Base-by-base conservation (phyloP, 2,888 invertebrate genomes). In the Bombyx huttoni region DNA sequence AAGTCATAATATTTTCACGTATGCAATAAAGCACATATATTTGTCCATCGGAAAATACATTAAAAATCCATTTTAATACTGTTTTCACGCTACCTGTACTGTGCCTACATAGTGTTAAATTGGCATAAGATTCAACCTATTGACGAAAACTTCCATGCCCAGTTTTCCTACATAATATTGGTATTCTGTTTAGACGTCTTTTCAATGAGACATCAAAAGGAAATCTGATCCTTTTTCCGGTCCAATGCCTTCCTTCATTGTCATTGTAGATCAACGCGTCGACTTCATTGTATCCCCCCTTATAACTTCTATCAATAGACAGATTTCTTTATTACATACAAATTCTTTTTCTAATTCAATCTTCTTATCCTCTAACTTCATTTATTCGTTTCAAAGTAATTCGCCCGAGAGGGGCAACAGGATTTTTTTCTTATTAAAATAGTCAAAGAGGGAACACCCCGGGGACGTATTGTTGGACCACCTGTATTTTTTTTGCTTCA, bases 361-460 rank as follows among this genome's bases (percentile, higher is more conserved):
- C 77, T 75, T 65, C 70, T 79, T 74, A 83, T 78, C 80, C 80
- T 70, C 64, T 58, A 64, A 67, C 70, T 78, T 80, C 81, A 77
- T 82, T 82, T 81, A 79, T 80, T 77, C 80, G 77, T 76, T 80
- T 78, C 79, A 80, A 83, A 81, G 81, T 83, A 82, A 83, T 83
- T 80, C 76, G 61, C 67, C 67, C 54, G 64, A 70, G 73, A 74
- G 71, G 72, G 70, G 68, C 65, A 63, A 61, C 63, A 53, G 58
- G 62, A 72, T 77, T 81, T 82, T 80, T 81, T 80, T 83, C 78
- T 78, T 85, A 85, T 85, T 86, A 87, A 81, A 85, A 82, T 81
- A 83, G 82, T 80, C 81, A 75, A 82, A 75, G 77, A 73, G 74
- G 75, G 51, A 51, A 47, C 49, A 51, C 78, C 67, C 76, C 54